Percentiles rank a stretch among this genome's conserved stretches.
Conservation (phyloP, 2,888 invertebrate genomes). For the Drosophila siamana region DNA sequence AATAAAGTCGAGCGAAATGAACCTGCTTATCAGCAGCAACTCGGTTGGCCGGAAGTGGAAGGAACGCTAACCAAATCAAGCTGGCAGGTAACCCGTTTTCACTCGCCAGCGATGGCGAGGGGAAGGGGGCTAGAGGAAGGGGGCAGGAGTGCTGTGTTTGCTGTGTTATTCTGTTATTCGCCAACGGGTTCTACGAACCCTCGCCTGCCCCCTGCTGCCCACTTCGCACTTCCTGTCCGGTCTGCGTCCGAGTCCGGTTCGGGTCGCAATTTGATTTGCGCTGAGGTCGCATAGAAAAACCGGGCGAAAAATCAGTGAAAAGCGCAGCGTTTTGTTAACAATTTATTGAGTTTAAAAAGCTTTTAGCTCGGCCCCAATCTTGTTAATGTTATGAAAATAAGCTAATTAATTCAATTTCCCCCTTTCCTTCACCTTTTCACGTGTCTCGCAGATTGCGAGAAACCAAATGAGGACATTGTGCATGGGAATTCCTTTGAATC, state of each 20-base stretch:
- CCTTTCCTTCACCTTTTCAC: no score
- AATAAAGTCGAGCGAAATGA: slow-evolving; percentile 47
- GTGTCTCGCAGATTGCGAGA: slow-evolving; percentile 83
- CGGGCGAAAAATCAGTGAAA: slow-evolving; percentile 50
- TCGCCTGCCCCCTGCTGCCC: slow-evolving; percentile 16
- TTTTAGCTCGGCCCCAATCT: slow-evolving; percentile 60
- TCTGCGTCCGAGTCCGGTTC: slow-evolving; percentile 15
- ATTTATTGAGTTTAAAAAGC: slow-evolving; percentile 70
- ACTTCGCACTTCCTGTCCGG: slow-evolving; percentile 49
- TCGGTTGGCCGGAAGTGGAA: slow-evolving; percentile 68
- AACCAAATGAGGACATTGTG: slow-evolving; percentile 79
- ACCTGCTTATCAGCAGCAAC: slow-evolving; percentile 49
- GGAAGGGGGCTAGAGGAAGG: not conserved
- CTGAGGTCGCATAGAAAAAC: slow-evolving; percentile 36
- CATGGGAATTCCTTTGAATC: slow-evolving; percentile 79
- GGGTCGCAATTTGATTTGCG: slow-evolving; percentile 55
- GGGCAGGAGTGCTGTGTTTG: no score
- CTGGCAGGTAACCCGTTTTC: slow-evolving; percentile 4
- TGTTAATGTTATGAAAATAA: slow-evolving; percentile 39
- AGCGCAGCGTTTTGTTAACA: slow-evolving; percentile 39
- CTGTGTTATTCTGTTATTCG: slow-evolving; percentile 5
- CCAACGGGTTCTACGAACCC: slow-evolving; percentile 48
- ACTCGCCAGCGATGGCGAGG: no score
- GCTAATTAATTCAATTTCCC: slow-evolving; percentile 50
- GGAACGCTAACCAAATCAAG: slow-evolving; percentile 74